Percentiles rank a stretch among this genome's conserved stretches.
Evolutionary conservation across 1,140 invertebrate species (phyloP).

Genomic region (Heterodera schachtii): DNA sequence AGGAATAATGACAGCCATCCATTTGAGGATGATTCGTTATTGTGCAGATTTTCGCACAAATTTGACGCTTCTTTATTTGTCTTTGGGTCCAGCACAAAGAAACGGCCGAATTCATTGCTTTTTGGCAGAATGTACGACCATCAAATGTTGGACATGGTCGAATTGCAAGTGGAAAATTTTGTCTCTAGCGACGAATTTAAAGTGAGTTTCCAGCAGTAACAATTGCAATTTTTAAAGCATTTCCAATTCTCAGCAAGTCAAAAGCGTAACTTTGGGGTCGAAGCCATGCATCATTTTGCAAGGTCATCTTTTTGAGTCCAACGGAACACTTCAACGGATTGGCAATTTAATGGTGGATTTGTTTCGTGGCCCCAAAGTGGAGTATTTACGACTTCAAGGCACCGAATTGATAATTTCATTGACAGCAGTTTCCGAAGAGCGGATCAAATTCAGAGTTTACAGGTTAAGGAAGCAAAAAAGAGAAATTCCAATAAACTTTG

Average conservation of each 20-base stretch:
- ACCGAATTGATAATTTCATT: constrained; percentile 89
- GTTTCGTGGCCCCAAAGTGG: constrained; percentile 82
- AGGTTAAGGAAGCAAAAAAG: constrained; percentile 68
- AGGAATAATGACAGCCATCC: constrained; percentile 81
- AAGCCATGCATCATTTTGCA: constrained; percentile 91
- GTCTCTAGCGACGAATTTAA: constrained; percentile 79
- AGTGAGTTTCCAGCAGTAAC: constrained; percentile 57
- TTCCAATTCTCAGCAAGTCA: constrained; percentile 67
- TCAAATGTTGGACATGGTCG: constrained; percentile 90
- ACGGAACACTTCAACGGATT: constrained; percentile 77
- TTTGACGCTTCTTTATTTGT: constrained; percentile 85
- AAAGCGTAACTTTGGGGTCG: constrained; percentile 78
- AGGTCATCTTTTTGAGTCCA: constrained; percentile 85
- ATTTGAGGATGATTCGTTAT: constrained; percentile 79
- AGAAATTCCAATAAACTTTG: neutral
- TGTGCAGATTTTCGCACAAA: constrained; percentile 84
- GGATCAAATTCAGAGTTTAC: constrained; percentile 83
- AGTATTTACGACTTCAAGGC: constrained; percentile 82
- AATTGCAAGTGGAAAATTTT: constrained; percentile 85
- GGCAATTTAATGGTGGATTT: constrained; percentile 88
- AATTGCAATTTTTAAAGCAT: neutral
- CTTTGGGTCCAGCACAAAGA: constrained; percentile 87
- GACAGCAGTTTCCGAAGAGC: constrained; percentile 77
- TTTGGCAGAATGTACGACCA: constrained; percentile 85
- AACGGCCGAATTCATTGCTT: constrained; percentile 87